Conservation (phyloP, 2,113 vertebrate species). For the Nesogale talazaci region DNA sequence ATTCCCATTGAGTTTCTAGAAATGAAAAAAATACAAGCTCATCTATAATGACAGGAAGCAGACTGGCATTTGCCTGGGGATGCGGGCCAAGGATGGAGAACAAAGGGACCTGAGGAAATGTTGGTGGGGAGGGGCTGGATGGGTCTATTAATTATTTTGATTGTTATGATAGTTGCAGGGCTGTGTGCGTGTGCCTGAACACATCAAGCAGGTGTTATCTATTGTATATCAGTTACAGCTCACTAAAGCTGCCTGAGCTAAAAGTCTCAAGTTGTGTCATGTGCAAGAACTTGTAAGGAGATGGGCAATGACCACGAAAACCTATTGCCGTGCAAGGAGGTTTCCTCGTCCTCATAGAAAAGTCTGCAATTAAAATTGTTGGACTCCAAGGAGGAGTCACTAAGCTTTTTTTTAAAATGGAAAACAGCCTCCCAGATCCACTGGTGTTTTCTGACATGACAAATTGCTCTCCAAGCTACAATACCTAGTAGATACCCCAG, state of each 20-base stretch:
- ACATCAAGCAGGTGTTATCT: background rate
- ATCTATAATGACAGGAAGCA: background rate
- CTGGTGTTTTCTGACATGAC: conserved; percentile 15
- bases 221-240: background rate
- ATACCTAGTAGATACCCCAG: background rate
- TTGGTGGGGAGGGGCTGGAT: background rate
- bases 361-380: background rate
- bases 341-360: background rate
- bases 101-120: background rate
- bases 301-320: background rate
- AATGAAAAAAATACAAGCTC: background rate
- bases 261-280: background rate
- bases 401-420: background rate
- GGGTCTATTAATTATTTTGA: background rate
- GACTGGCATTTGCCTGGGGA: background rate
- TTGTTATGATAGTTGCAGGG: background rate
- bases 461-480: conserved; percentile 9
- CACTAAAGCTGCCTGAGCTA: background rate
- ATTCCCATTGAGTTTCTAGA: background rate
- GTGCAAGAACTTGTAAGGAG: background rate
- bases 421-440: background rate
- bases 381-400: background rate
- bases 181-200: background rate
- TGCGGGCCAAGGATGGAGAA: background rate
- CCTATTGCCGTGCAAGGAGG: background rate